Evolutionary conservation across 53 echinoderm and acorn worm species (phyloP).

Genomic region (Paracentrotus lividus): DNA sequence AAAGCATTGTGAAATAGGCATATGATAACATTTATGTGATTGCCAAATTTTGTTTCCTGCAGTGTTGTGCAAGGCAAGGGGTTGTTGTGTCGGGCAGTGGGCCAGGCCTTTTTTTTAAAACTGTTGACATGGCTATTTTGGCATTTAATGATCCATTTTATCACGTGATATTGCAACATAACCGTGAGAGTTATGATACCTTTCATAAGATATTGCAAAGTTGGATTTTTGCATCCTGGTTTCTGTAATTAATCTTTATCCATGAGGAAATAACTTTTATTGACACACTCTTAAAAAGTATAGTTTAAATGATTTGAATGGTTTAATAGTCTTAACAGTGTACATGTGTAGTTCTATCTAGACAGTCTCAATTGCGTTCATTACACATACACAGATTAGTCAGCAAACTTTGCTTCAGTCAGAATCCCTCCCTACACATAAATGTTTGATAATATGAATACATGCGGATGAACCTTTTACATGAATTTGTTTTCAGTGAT

Average conservation of each 20-base stretch:
- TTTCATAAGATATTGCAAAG: neutral
- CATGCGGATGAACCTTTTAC: neutral
- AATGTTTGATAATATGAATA: too few relatives aligned
- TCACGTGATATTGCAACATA: neutral
- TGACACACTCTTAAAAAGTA: neutral
- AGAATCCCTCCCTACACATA: too few relatives aligned
- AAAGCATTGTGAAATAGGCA: too few relatives aligned
- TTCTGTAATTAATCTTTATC: slow-evolving; percentile 25
- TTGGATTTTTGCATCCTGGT: neutral
- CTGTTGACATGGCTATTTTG: too few relatives aligned
- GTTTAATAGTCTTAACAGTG: neutral
- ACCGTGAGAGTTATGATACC: neutral
- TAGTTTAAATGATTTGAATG: neutral
- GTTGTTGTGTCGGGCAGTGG: too few relatives aligned
- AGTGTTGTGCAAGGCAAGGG: too few relatives aligned
- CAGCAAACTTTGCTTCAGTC: neutral
- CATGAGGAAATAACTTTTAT: neutral
- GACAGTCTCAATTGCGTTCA: neutral
- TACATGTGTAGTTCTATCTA: neutral
- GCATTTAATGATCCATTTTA: too few relatives aligned
- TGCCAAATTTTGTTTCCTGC: too few relatives aligned
- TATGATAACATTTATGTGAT: too few relatives aligned
- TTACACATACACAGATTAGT: neutral
- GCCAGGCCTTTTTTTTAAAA: neutral
- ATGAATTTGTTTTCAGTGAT: neutral